Base-by-base conservation (phyloP, 2,888 invertebrate genomes). In the Tuta absoluta region DNA sequence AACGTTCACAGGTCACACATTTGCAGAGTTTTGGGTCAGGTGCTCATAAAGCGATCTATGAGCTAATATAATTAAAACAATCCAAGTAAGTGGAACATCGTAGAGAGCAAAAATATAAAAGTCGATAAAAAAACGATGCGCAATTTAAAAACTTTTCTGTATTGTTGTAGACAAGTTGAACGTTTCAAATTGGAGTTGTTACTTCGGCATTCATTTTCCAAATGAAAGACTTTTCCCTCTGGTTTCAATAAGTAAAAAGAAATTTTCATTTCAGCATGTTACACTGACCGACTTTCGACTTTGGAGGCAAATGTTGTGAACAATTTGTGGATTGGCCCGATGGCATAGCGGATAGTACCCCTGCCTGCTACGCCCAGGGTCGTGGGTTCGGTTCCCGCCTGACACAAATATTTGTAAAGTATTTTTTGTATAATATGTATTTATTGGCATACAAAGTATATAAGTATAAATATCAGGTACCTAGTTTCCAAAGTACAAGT, bases 261-360 rank as follows among this genome's bases (percentile, higher is more conserved):
- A 41, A 24, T 61, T 58, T 63, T 63, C 66, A 66, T 61, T 66
- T 63, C 49, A 23, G 37, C 21, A 56, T 61, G 51, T 51, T 19
- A 51, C 21, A 51, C 51, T 51, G 51, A 51, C 51, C 51, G 51
- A 51, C 21, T 51, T 51, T 51, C 51, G 2, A 12, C 51, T 51
- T 51, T 51, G 51, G 51, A 51, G 21, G 11, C 10, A 63, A n/a
- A 14, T n/a, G 14, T n/a, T 23, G 60, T 48, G 61, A 48, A 61
- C 49, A 24, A 48, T 12, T n/a, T 19, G 38, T 41, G 14, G 41
- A 14, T 11, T 41, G 41, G 14, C 14, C 14, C 14, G 12, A 8
- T 33, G 33, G 33, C n/a, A n/a, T n/a, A n/a, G n/a, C n/a, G n/a
- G n/a, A n/a, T n/a, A n/a, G n/a, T n/a, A n/a, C n/a, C n/a, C n/a